Percentiles rank a stretch among this genome's conserved stretches.
Evolutionary conservation across 1,140 invertebrate species (phyloP).

Genomic region (Anastrepha ludens): DNA sequence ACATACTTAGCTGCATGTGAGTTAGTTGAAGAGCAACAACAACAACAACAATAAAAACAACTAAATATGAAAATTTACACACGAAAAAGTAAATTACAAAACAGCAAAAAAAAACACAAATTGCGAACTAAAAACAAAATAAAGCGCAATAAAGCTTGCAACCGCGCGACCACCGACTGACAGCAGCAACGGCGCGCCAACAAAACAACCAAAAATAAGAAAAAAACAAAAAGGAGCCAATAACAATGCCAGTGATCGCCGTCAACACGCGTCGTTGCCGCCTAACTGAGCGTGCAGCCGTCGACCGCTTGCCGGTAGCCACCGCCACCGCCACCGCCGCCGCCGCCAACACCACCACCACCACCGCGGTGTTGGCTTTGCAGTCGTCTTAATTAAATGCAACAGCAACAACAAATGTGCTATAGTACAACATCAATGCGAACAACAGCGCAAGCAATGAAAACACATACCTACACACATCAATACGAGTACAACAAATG

Average conservation of each 20-base stretch:
- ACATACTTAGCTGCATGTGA: not conserved
- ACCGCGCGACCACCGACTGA: not conserved
- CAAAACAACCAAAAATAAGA: not conserved
- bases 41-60: not conserved
- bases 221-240: not conserved
- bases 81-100: not conserved
- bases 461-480: not conserved
- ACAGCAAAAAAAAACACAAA: not conserved
- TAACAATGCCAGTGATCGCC: not conserved
- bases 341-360: not conserved
- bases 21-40: too few relatives aligned
- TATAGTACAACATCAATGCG: not conserved
- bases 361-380: not conserved
- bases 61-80: not conserved
- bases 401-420: not conserved
- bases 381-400: slow-evolving; percentile 38
- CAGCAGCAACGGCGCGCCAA: not conserved
- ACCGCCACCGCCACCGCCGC: not conserved
- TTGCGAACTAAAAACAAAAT: not conserved
- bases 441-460: not conserved
- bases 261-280: slow-evolving; percentile 18
- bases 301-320: not conserved
- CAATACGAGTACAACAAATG: not conserved
- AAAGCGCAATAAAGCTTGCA: not conserved
- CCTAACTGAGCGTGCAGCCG: not conserved